These are phyloP conservation scores for Notocelia uddmanniana DNA, from an alignment of 2,888 invertebrate genomes.

Conservation along the genomic window DNA sequence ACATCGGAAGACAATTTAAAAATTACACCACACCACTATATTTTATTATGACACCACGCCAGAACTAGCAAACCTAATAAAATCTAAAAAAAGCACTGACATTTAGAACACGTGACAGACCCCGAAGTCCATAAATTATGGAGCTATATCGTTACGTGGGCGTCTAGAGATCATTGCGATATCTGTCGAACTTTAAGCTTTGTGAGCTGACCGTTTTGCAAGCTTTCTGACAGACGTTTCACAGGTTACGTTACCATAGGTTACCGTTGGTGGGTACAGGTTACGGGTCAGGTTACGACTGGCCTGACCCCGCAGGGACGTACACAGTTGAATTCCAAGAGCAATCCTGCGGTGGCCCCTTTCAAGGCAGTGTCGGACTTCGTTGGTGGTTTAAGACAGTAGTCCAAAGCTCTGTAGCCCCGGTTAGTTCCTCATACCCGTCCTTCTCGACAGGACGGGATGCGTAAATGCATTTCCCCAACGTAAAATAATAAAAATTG, in stretches of 20 bases:
- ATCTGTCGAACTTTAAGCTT: conserved; percentile 13
- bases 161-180: conserved; percentile 13
- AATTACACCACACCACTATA: too few species aligned
- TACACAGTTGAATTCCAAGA: not conserved
- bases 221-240: not conserved
- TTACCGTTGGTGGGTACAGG: not conserved
- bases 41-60: too few species aligned
- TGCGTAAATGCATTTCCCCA: too few species aligned
- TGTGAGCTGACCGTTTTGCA: not conserved
- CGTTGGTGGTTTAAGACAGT: too few species aligned
- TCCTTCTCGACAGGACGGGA: too few species aligned
- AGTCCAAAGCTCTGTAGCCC: too few species aligned
- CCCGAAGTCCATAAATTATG: not conserved
- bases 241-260: not conserved
- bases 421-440: too few species aligned
- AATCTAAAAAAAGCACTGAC: not conserved
- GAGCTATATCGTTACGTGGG: not conserved
- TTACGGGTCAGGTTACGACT: not conserved
- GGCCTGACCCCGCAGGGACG: not conserved
- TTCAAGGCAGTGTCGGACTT: too few species aligned
- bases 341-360: not conserved
- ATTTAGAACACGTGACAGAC: not conserved
- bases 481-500: too few species aligned
- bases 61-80: too few species aligned
- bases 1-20: too few species aligned